A percentile compares a stretch with the other conserved stretches of the same genome.
phyloP scores from a whole-genome alignment of 2,113 vertebrate genomes.

The Cyprinus carpio region DNA sequence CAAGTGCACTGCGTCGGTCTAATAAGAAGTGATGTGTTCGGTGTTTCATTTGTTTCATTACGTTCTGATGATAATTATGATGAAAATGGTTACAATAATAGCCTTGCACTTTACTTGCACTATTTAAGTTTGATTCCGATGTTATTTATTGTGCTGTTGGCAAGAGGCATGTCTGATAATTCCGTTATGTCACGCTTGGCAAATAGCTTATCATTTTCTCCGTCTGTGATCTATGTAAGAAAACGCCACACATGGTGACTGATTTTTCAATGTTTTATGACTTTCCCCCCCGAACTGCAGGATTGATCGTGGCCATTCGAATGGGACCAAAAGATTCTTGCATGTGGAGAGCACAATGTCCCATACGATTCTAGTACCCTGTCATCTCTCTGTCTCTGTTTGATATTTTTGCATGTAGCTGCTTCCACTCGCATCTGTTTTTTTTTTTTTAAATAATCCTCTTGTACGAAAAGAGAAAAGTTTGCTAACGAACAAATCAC shows the following conservation, averaged over 20 bases:
- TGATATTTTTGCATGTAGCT: background rate
- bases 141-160: slow-evolving; percentile 59
- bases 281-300: background rate
- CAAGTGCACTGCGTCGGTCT: slow-evolving; percentile 26
- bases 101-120: slow-evolving; percentile 64
- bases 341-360: slow-evolving; percentile 42
- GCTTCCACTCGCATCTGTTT: background rate
- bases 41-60: slow-evolving; percentile 49
- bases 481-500: slow-evolving; percentile 43
- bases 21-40: slow-evolving; percentile 34
- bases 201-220: background rate
- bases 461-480: background rate
- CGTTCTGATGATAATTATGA: slow-evolving; percentile 40
- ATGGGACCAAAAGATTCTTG: slow-evolving; percentile 39
- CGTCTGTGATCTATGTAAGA: background rate
- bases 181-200: slow-evolving; percentile 30
- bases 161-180: slow-evolving; percentile 54
- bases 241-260: background rate
- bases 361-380: background rate
- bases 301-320: background rate
- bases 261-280: background rate
- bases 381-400: background rate
- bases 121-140: slow-evolving; percentile 56
- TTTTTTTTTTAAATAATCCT: background rate
- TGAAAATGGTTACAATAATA: slow-evolving; percentile 54